Conservation (phyloP, 92 coral and sea anemone genomes). For the Umimayanthus chanpuru region DNA sequence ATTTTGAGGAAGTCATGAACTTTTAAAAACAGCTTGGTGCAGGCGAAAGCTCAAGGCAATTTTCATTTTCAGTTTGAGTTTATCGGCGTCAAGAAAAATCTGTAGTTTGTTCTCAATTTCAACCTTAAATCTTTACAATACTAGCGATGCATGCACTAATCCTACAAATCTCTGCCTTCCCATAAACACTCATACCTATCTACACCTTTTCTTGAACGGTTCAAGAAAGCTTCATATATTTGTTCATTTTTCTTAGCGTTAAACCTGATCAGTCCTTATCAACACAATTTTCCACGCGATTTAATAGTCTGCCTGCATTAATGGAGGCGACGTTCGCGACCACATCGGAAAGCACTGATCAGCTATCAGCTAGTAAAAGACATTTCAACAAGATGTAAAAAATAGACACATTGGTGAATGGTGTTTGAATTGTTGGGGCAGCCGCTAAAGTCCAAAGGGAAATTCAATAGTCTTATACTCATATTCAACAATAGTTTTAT, state of each 20-base stretch:
- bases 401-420: too few species aligned
- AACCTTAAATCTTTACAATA: neutral
- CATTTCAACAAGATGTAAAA: neutral
- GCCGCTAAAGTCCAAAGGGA: neutral
- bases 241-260: neutral
- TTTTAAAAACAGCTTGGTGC: neutral
- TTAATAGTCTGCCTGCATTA: neutral
- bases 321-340: neutral
- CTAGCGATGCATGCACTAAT: neutral
- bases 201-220: neutral
- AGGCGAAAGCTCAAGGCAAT: neutral
- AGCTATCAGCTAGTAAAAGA: neutral
- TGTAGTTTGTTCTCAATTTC: neutral
- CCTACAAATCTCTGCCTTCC: neutral
- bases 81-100: neutral
- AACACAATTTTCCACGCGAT: neutral
- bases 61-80: neutral
- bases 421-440: neutral
- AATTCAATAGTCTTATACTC: too few species aligned
- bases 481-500: too few species aligned
- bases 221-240: neutral
- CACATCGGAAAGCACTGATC: neutral
- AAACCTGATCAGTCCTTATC: neutral
- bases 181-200: too few species aligned
- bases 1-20: neutral